Conservation (phyloP, 2,797 vertebrate species). For the Rhinella marina region DNA sequence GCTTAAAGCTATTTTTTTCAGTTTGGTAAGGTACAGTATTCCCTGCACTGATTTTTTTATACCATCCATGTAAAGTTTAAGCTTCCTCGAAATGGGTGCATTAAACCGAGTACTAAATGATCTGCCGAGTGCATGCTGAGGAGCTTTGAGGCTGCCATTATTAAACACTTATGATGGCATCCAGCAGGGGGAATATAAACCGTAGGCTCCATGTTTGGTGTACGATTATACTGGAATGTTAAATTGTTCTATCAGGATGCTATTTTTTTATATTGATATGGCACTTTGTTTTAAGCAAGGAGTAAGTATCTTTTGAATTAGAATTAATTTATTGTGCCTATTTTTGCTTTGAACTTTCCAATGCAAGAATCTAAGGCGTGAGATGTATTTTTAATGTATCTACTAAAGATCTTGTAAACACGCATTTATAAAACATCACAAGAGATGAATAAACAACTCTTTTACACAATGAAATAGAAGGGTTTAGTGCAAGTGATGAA, state of each 20-base stretch:
- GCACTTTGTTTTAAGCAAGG: background rate
- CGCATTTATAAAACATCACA: slow-evolving; percentile 30
- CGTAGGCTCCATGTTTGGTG: slow-evolving; percentile 62
- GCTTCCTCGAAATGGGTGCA: slow-evolving; percentile 72
- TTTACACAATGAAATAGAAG: slow-evolving; percentile 37
- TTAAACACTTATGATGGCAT: slow-evolving; percentile 77
- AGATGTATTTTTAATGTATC: slow-evolving; percentile 41
- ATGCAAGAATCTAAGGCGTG: background rate
- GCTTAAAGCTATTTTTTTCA: slow-evolving; percentile 27
- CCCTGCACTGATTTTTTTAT: slow-evolving; percentile 35
- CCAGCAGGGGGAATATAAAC: slow-evolving; percentile 80
- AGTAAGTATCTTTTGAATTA: background rate
- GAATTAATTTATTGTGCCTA: slow-evolving; percentile 16
- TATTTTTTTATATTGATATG: background rate
- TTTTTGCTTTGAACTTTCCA: slow-evolving; percentile 8
- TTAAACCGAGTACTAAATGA: slow-evolving; percentile 80
- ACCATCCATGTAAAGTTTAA: slow-evolving; percentile 43
- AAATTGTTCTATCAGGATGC: background rate
- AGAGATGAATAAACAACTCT: slow-evolving; percentile 27
- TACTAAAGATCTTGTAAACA: slow-evolving; percentile 33
- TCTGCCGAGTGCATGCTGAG: slow-evolving; percentile 76
- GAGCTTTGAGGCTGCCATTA: slow-evolving; percentile 73
- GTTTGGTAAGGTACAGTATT: background rate
- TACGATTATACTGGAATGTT: slow-evolving; percentile 72
- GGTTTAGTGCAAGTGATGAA: slow-evolving; percentile 36